Percentiles rank a stretch among this genome's conserved stretches.
These are phyloP conservation scores for Stomatorhinus ivindoensis DNA, from an alignment of 2,113 vertebrate species.

Conservation along the genomic window DNA sequence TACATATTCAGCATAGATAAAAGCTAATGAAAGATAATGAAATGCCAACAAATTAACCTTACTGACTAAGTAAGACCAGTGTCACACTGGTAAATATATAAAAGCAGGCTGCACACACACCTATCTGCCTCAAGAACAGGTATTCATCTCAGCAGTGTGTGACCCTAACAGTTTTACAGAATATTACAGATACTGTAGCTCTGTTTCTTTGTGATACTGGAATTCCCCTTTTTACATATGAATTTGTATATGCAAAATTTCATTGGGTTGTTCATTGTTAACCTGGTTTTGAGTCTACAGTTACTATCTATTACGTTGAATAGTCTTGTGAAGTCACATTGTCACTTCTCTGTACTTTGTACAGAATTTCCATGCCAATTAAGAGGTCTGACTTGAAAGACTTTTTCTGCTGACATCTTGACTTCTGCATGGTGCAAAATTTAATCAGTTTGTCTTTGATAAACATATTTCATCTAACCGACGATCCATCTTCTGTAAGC, in stretches of 20 bases:
- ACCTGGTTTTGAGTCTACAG: neutral
- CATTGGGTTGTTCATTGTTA: neutral
- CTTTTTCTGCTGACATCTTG: neutral
- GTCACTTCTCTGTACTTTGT: neutral
- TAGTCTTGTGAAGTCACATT: neutral
- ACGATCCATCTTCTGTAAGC: neutral
- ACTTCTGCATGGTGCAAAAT: neutral
- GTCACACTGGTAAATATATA: neutral
- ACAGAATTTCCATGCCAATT: neutral
- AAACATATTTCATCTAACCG: neutral
- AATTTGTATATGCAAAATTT: neutral
- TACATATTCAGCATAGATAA: neutral
- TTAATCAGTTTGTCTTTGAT: neutral
- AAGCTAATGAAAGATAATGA: constrained; percentile 10
- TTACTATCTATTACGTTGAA: neutral
- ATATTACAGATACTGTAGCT: neutral
- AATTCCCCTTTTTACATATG: neutral
- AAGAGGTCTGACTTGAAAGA: neutral
- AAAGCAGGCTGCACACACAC: neutral
- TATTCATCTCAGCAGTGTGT: neutral
- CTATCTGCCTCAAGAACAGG: neutral
- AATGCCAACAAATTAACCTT: constrained; percentile 11
- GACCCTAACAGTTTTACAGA: neutral
- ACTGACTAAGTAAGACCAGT: neutral
- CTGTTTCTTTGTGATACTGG: neutral